Conservation (phyloP, 2,113 vertebrate species). For the Podarcis raffonei region DNA sequence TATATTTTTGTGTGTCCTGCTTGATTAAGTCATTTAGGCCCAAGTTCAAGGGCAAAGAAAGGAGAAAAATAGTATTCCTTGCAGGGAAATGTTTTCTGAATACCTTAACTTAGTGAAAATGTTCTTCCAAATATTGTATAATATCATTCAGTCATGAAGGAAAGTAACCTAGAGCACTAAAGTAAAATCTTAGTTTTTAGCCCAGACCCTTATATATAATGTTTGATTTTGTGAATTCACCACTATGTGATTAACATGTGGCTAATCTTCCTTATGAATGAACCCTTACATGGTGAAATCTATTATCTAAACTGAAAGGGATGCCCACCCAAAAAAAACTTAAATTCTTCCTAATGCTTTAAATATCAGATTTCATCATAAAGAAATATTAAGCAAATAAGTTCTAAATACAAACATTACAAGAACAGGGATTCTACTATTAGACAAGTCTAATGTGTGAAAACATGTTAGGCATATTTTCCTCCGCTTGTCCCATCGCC, state of each 20-base stretch:
- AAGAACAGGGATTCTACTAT: background rate
- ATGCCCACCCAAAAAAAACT: background rate
- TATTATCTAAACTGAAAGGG: background rate
- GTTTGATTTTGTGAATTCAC: background rate
- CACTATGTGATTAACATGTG: background rate
- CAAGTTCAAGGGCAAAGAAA: background rate
- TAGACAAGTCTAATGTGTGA: background rate
- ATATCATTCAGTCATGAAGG: background rate
- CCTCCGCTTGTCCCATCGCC: background rate
- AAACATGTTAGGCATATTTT: background rate
- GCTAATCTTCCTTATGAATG: background rate
- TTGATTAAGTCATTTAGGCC: background rate
- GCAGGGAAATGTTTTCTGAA: background rate
- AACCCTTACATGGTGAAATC: background rate
- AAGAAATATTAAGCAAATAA: background rate
- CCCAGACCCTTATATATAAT: background rate
- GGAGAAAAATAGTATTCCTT: background rate
- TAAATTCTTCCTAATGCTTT: background rate
- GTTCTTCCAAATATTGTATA: background rate
- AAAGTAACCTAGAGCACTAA: background rate
- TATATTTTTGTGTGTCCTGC: background rate
- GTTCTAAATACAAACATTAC: background rate
- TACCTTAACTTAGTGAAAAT: background rate
- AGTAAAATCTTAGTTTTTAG: background rate
- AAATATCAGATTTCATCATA: background rate